Percentiles rank a stretch among this genome's conserved stretches.
Evolutionary conservation across 2,888 invertebrate genomes (phyloP).

Genomic region (Sesia apiformis): DNA sequence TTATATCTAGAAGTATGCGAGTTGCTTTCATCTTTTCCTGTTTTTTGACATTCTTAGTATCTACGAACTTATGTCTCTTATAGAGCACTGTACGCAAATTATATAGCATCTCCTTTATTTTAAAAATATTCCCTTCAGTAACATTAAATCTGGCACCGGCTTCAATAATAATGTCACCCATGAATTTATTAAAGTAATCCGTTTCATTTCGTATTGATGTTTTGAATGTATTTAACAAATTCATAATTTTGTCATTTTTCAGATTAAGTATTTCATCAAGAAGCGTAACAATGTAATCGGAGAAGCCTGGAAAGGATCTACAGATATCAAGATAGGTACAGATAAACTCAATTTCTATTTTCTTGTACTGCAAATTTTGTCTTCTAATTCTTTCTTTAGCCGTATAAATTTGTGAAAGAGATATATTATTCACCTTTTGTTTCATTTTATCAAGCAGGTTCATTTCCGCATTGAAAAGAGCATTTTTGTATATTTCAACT

Average conservation of each 20-base stretch:
- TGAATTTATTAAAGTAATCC: slow-evolving; percentile 15
- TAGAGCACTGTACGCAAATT: background rate
- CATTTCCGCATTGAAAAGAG: slow-evolving; percentile 13
- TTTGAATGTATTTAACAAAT: slow-evolving; percentile 8
- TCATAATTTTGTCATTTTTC: slow-evolving; percentile 15
- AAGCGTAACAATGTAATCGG: slow-evolving; percentile 24
- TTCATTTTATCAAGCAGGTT: slow-evolving; percentile 12
- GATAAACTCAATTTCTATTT: slow-evolving; percentile 18
- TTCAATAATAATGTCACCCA: slow-evolving; percentile 5
- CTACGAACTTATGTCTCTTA: slow-evolving; percentile 16
- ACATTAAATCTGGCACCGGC: background rate
- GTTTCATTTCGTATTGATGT: slow-evolving; percentile 9
- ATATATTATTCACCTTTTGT: background rate
- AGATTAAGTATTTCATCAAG: slow-evolving; percentile 22
- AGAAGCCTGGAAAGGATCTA: slow-evolving; percentile 25
- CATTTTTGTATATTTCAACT: slow-evolving; percentile 15
- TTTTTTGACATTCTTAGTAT: slow-evolving; percentile 3
- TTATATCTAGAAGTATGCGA: slow-evolving; percentile 28
- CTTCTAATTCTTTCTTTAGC: background rate
- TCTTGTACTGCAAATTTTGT: slow-evolving; percentile 15
- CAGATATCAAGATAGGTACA: slow-evolving; percentile 24
- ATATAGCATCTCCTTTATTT: background rate
- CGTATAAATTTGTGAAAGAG: background rate
- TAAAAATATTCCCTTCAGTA: background rate
- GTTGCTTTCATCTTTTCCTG: slow-evolving; percentile 18